Evolutionary conservation across 1,140 invertebrate species (phyloP).

Genomic region (Heliothis subflexa): DNA sequence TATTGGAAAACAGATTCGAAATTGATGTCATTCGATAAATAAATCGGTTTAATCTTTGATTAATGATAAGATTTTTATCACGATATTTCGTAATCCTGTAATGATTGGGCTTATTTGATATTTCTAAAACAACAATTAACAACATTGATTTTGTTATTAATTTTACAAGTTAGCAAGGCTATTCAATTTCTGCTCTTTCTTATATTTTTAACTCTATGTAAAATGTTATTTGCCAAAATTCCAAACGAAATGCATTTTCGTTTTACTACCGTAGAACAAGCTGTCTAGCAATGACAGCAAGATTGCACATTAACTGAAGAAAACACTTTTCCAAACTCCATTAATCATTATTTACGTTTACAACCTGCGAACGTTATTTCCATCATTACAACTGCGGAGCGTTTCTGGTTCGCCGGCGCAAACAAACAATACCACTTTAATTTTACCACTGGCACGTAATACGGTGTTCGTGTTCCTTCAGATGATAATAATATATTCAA

Average conservation of each 20-base stretch:
- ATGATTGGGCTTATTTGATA: too few relatives aligned
- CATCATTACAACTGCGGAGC: constrained; percentile 4
- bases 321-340: constrained; percentile 20
- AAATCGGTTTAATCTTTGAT: constrained; percentile 16
- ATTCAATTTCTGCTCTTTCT: too few relatives aligned
- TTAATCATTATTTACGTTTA: constrained; percentile 40
- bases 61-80: constrained; percentile 19
- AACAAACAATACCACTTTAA: constrained; percentile 38
- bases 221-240: neutral
- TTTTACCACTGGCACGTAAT: constrained; percentile 1
- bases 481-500: constrained; percentile 18
- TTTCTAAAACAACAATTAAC: too few relatives aligned
- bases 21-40: neutral
- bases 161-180: too few relatives aligned
- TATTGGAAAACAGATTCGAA: constrained; percentile 15
- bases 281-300: neutral
- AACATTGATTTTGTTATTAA: too few relatives aligned
- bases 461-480: neutral
- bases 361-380: constrained; percentile 13
- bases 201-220: too few relatives aligned
- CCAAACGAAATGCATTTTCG: neutral
- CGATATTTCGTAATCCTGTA: neutral
- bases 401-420: constrained; percentile 12
- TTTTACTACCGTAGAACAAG: neutral
- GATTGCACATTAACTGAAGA: constrained; percentile 12